Base-by-base conservation (phyloP, 2,888 invertebrate genomes). In the Pachydiplax longipennis region DNA sequence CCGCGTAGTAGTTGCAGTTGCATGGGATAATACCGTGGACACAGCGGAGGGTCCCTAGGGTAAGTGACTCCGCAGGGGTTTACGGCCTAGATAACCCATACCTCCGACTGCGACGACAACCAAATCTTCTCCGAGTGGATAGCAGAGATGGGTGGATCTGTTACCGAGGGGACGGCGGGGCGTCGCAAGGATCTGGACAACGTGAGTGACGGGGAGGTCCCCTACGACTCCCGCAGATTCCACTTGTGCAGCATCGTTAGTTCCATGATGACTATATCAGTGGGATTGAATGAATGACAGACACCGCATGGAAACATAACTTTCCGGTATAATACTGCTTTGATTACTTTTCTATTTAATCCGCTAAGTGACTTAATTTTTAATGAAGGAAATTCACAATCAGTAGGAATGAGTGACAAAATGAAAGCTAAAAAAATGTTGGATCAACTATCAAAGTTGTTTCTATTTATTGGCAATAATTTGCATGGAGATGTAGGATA, bases 91-190 rank as follows among this genome's bases (percentile, higher is more conserved):
- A 58, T 31, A 58, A 82, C 82, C 82, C 82, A 82, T 35, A 35
- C 53, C 83, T 53, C 83, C 83, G 83, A 31, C 83, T 83, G 83
- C 15, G 83, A 83, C 53, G 83, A 83, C 83, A 83, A 83, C 83
- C 58, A 31, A 83, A 83, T 83, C 83, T 53, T 53, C 22, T 10
- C 81, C 81, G 37, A 53, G 4, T 35, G 48, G 53, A 22, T 25
- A 1, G 10, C 18, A 35, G 73, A 31, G 83, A 25, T 53, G 48
- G 83, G 22, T 58, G 83, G 58, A 83, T 83, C 31, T 35, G 58
- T 83, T 83, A 58, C 83, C 53, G 83, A 53, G 53, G 53, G 31
- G 58, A 82, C 25, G 44, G 44, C n/a, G 48, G 53, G 82, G 82
- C 12, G 82, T 82, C 48, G 65, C 61, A n/a, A 25, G 6, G 8